Evolutionary conservation across 2,113 vertebrate genomes (phyloP).

Genomic region (Datnioides undecimradiatus): DNA sequence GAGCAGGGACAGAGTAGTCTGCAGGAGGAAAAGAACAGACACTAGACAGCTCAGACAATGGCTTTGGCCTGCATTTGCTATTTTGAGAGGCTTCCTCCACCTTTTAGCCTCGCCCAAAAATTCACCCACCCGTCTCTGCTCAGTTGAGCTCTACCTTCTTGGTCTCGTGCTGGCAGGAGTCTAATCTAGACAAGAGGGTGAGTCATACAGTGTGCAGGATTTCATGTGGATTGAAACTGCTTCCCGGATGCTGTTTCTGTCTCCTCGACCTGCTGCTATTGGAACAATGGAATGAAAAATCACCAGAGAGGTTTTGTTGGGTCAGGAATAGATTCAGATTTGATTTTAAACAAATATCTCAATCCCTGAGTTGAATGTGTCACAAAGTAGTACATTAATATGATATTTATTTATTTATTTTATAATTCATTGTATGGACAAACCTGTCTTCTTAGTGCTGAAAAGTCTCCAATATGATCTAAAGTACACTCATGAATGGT

Average conservation of each 20-base stretch:
- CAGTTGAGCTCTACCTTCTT: constrained; percentile 14
- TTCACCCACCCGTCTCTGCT: constrained; percentile 29
- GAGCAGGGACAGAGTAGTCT: constrained; percentile 28
- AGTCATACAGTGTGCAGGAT: constrained; percentile 44
- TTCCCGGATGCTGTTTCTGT: constrained; percentile 57
- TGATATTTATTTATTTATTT: neutral
- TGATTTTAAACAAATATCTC: neutral
- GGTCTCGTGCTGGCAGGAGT: constrained; percentile 34
- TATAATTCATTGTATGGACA: neutral
- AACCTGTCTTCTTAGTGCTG: neutral
- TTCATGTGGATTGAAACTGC: constrained; percentile 27
- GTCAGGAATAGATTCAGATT: neutral
- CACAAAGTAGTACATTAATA: neutral
- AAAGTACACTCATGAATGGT: constrained; percentile 15
- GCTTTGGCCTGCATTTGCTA: constrained; percentile 64
- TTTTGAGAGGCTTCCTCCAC: constrained; percentile 69
- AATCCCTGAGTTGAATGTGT: neutral
- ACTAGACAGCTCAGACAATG: constrained; percentile 71
- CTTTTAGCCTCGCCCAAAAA: constrained; percentile 53
- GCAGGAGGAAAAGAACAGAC: constrained; percentile 65
- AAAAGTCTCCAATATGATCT: constrained; percentile 5
- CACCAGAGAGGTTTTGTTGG: neutral
- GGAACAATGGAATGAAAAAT: constrained; percentile 49
- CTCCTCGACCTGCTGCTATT: constrained; percentile 6
- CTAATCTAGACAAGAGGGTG: constrained; percentile 39